These are phyloP conservation scores for Pristionchus pacificus DNA, from an alignment of 1,140 invertebrate genomes.

Conservation along the genomic window DNA sequence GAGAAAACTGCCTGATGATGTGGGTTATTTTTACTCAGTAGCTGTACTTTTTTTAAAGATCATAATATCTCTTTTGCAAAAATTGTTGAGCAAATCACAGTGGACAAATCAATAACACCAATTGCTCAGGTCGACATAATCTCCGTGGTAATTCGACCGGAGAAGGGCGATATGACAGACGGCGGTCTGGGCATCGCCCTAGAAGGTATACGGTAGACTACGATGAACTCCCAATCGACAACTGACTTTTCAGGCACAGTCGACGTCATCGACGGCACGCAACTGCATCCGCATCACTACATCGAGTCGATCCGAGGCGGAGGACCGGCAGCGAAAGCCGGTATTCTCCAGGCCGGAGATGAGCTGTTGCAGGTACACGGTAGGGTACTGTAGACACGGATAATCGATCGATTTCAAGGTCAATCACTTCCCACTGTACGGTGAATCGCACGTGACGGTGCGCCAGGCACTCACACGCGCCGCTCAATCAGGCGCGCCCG, in stretches of 20 bases:
- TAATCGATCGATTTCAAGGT: conserved; percentile 66
- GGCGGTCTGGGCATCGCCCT: conserved; percentile 89
- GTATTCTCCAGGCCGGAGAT: conserved; percentile 75
- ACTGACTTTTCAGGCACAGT: conserved; percentile 71
- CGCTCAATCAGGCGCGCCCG: conserved; percentile 28
- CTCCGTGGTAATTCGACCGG: conserved; percentile 44
- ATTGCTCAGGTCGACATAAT: conserved; percentile 45
- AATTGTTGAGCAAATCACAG: too few species aligned
- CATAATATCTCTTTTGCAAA: too few species aligned
- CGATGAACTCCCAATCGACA: background rate
- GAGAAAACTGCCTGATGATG: conserved; percentile 41
- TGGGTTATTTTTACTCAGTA: background rate
- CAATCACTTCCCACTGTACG: conserved; percentile 86
- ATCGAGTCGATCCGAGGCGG: conserved; percentile 85
- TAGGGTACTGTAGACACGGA: background rate
- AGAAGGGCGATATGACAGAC: conserved; percentile 59
- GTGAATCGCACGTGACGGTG: conserved; percentile 62
- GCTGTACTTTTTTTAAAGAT: too few species aligned
- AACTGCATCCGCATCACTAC: conserved; percentile 75
- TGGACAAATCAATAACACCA: too few species aligned
- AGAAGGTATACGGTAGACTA: conserved; percentile 65
- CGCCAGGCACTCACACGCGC: conserved; percentile 43
- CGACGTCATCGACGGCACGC: conserved; percentile 78
- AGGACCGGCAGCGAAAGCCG: conserved; percentile 86
- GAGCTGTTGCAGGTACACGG: conserved; percentile 73